A percentile compares a stretch with the other conserved stretches of the same genome.
phyloP scores from a whole-genome alignment of 2,113 vertebrate species.

The Lepisosteus oculatus region DNA sequence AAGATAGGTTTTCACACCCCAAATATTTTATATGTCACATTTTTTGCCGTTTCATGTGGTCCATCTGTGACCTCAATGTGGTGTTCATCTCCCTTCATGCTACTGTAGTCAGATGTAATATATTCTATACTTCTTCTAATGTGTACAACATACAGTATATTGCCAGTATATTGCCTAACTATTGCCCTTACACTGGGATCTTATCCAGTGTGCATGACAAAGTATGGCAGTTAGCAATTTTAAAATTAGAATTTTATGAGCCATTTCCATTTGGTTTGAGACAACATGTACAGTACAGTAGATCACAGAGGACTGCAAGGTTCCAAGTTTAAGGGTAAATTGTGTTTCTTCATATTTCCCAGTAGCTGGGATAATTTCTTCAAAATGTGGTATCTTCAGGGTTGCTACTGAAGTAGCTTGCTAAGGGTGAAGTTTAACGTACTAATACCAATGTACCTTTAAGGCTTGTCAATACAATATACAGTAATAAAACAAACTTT shows the following conservation, averaged over 20 bases:
- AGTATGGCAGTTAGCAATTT: background rate
- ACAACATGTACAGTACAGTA: no score
- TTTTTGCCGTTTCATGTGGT: no score
- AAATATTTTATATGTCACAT: no score
- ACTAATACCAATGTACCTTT: background rate
- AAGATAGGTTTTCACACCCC: no score
- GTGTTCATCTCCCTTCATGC: background rate
- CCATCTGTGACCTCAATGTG: no score
- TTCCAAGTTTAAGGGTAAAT: background rate
- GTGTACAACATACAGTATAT: no score
- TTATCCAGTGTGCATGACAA: no score
- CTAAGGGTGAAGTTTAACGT: background rate
- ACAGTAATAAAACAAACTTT: background rate
- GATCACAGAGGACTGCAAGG: background rate
- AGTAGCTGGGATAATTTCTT: background rate
- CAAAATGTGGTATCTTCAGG: background rate
- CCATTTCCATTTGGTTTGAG: constrained; percentile 1
- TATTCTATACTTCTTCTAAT: no score
- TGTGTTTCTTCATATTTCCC: background rate
- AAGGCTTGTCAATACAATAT: background rate
- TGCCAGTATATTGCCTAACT: no score
- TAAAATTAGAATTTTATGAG: background rate
- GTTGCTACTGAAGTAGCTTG: background rate
- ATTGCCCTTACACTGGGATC: no score
- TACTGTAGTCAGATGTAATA: no score